Evolutionary conservation across 2,113 vertebrate genomes (phyloP).

Genomic region (Zosterops hypoxanthus): DNA sequence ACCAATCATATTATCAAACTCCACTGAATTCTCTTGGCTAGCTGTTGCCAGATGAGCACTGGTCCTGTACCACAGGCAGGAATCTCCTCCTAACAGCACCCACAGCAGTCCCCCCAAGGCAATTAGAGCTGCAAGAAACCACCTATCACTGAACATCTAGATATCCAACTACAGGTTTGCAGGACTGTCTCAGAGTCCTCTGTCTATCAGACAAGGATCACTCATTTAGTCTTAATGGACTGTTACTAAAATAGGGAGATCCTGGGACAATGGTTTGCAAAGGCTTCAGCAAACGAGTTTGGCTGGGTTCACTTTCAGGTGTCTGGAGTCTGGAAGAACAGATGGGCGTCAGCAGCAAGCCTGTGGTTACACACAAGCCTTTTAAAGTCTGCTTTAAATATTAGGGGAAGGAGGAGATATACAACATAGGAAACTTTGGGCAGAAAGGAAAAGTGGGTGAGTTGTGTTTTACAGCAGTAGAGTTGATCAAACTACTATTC

Average conservation of each 20-base stretch:
- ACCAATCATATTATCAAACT: neutral
- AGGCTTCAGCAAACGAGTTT: slow-evolving; percentile 7
- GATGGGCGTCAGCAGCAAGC: neutral
- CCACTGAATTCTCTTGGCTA: neutral
- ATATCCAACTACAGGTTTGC: neutral
- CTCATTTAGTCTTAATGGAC: neutral
- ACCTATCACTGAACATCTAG: neutral
- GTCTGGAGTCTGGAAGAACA: neutral
- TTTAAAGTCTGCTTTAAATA: neutral
- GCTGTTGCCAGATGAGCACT: neutral
- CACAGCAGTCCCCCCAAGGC: neutral
- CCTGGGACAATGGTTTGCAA: neutral
- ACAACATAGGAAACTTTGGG: neutral
- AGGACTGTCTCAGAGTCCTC: neutral
- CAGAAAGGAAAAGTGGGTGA: neutral
- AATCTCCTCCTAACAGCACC: too few species aligned
- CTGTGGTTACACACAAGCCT: neutral
- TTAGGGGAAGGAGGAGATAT: neutral
- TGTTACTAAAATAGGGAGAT: slow-evolving; percentile 18
- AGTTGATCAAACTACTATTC: neutral
- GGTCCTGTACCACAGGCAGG: neutral
- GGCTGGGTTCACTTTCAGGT: slow-evolving; percentile 32
- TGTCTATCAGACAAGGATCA: neutral
- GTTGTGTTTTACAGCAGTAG: neutral
- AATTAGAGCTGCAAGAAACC: neutral